Conservation (phyloP, 2,113 vertebrate species). For the Emydura subglobosa region DNA sequence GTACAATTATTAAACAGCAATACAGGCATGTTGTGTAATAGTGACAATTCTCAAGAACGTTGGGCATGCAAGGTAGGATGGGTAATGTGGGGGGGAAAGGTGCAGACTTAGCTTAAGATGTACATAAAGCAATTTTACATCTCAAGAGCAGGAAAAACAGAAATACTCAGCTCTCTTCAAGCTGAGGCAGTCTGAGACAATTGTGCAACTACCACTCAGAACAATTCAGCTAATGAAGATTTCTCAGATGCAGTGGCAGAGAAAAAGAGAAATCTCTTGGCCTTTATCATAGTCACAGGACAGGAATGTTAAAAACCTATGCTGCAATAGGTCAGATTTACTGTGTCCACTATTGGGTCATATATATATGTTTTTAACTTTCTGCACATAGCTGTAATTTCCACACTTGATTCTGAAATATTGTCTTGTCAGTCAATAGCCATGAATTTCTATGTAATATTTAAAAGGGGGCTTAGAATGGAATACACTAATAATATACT, state of each 20-base stretch:
- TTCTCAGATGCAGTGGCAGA: background rate
- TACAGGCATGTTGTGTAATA: rapidly evolving
- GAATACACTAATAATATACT: background rate
- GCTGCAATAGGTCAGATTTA: background rate
- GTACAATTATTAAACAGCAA: background rate
- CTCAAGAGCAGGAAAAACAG: background rate
- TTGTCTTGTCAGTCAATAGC: background rate
- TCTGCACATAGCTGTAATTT: background rate
- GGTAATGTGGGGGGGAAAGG: background rate
- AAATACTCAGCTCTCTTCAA: background rate
- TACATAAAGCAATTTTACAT: background rate
- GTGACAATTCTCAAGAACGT: background rate
- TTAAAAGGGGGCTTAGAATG: background rate
- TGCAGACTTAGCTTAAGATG: background rate
- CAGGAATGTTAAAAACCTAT: background rate
- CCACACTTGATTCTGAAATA: background rate
- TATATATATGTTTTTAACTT: background rate
- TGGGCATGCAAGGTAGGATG: background rate
- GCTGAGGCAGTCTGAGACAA: background rate
- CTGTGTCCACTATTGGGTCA: background rate
- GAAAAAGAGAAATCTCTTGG: background rate
- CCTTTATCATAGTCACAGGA: background rate
- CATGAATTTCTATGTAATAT: background rate
- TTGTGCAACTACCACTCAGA: background rate
- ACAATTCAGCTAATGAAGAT: background rate